Base-by-base conservation (phyloP, 1,140 invertebrate species). In the Drosophila equinoxialis region DNA sequence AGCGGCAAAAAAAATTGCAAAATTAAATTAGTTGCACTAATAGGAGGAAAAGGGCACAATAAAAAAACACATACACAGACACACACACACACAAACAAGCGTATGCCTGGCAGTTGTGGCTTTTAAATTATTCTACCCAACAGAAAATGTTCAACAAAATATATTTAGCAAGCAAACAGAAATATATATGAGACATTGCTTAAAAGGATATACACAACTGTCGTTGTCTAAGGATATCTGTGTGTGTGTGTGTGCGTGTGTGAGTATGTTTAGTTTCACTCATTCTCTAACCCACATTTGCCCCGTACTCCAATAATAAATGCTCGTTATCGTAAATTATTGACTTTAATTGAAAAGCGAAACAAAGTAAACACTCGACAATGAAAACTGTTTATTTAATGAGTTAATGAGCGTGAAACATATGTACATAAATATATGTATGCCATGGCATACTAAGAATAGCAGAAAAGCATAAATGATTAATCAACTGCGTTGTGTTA, bases 11-110 rank as follows among this genome's bases (percentile, higher is more conserved):
- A 20, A 48, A 17, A 33, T 33, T 26, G 65, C 26, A 26, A 73
- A 68, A 76, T 81, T 65, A 76, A 82, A 79, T 79, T 81, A 82
- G 78, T 71, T 69, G 62, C 65, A 63, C 45, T 71, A 70, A 37
- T 10, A 37, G 35, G 35, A 37, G 35, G 35, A 10, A 37, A 68
- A 78, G 37, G 37, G 11, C 35, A 65, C 0, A 58, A 48, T 6
- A 48, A 48, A 14, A 48, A 17, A n/a, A 42, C 20, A 42, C 20
- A 23, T 23, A 23, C 20, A 23, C 20, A 23, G 20, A 23, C 6
- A 7, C 7, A 48, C 2, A 3, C 8, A 48, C 14, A 10, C 6
- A 7, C 0, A 14, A 2, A 14, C 3, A 20, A 3, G 2, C 8
- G 17, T 10, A 10, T 23, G 45, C 8, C 45, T 51, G 45, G 45